phyloP scores from a whole-genome alignment of 2,888 invertebrate genomes.

The Labia minor region DNA sequence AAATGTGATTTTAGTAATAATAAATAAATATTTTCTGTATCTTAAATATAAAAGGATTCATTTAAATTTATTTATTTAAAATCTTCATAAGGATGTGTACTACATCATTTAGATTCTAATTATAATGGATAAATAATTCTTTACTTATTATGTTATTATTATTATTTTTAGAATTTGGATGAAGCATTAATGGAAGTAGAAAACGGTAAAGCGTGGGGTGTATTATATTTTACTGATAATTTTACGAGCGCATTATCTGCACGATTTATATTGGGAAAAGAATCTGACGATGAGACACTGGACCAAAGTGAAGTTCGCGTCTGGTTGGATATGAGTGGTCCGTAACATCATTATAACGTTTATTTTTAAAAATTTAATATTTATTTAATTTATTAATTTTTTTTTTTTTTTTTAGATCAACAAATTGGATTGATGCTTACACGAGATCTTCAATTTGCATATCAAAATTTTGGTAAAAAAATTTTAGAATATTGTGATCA shows the following conservation, averaged over 20 bases:
- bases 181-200: constrained; percentile 62
- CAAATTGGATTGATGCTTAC: constrained; percentile 86
- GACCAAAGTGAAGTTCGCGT: constrained; percentile 78
- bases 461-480: constrained; percentile 71
- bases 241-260: constrained; percentile 79
- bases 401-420: constrained; percentile 51
- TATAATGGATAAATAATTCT: no score
- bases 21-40: no score
- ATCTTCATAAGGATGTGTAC: no score
- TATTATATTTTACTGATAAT: constrained; percentile 76
- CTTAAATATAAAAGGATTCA: no score
- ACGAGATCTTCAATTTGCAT: constrained; percentile 72
- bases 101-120: no score
- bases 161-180: constrained; percentile 38
- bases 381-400: background rate
- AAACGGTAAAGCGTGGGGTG: constrained; percentile 76
- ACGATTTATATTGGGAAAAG: constrained; percentile 65
- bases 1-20: no score
- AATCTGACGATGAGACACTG: constrained; percentile 75
- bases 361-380: constrained; percentile 14
- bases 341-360: constrained; percentile 31
- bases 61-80: no score
- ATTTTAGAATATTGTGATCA: constrained; percentile 60
- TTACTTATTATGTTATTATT: background rate
- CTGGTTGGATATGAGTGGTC: constrained; percentile 86